Evolutionary conservation across 2,888 invertebrate species (phyloP), one percentile per base, ranked within the genome.

Genomic region (Romanomermis culicivorax): DNA sequence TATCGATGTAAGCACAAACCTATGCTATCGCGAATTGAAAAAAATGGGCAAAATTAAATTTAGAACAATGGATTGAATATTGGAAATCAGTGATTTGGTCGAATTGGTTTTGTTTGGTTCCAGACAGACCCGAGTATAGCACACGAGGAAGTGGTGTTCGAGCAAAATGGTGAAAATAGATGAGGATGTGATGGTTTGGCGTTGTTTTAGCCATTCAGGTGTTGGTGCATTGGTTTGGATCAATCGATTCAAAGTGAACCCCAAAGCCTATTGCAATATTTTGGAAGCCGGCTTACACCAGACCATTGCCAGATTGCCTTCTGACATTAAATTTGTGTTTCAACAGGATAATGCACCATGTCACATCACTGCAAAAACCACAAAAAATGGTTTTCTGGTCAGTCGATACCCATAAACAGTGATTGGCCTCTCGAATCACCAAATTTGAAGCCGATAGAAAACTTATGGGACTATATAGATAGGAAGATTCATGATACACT

Each of bases 401-500:
- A 23, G 23, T 20, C 14, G 24, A 20, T 45, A 7, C 14, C 14
- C 7, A 23, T 45, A 7, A 45, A 17, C n/a, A 45, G 7, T 23
- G 47, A 45, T 45, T 45, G 47, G 47, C 47, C 47, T 7, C 47
- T 23, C 24, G 14, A 45, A 45, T 45, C 47, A 23, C 47, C 23
- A 11, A 23, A 45, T 45, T 17, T 45, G 11, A 45, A 45, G 7
- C 47, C 47, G 23, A 45, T 45, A 7, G 47, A 45, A 45, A 11
- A 45, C 24, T 7, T 23, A 7, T 45, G 47, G 47, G 47, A 45
- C 23, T 45, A 45, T 23, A 45, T 45, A 11, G 47, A 11, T 23
- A 11, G 47, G 14, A 11, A 45, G 24, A 45, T 45, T 45, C 23
- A 45, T 20, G 14, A 45, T 23, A 23, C 7, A 23, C 14, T 23